Base-by-base conservation (phyloP, 2,888 invertebrate genomes). In the Phengaris alcon region DNA sequence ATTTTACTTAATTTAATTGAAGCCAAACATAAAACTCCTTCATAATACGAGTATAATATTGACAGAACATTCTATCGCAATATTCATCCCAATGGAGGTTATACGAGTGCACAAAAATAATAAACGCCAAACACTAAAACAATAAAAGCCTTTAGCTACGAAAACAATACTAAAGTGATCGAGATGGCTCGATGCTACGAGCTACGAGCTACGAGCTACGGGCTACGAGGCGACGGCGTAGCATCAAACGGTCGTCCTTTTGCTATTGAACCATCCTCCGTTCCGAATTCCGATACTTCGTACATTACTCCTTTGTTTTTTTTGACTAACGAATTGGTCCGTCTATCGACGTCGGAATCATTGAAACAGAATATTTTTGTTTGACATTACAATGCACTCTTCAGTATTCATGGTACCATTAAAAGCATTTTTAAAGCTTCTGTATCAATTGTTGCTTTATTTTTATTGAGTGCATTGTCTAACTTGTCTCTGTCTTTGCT, bases 171-270 rank as follows among this genome's bases (percentile, higher is more conserved):
- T 83, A 84, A 80, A 79, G 81, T 79, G 82, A 83, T 82, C 83
- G 82, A 82, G 82, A 83, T 80, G 80, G 68, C 54, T 52, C 2
- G 46, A 15, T 3, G 59, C 59, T 70, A 69, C 15, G 79, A 80
- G 76, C 78, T 78, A 81, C 81, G 81, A 79, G 82, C 84, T 79
- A 81, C 79, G 79, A 79, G 82, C 84, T 82, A 82, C 84, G 82
- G 68, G 79, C 81, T 79, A 81, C 79, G 79, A 80, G 77, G 84
- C 86, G 84, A 82, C 81, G 78, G 80, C 78, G 82, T 82, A 78
- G 79, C 84, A 88, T 87, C 90, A 87, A 90, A 88, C 89, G 88
- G 87, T 89, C 89, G 88, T 89, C 86, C 88, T 90, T 91, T 92
- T 93, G 88, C 90, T 89, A 84, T 85, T 84, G 90, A 88, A 88